phyloP scores from a whole-genome alignment of 2,113 vertebrate species.

The Arizona elegans region DNA sequence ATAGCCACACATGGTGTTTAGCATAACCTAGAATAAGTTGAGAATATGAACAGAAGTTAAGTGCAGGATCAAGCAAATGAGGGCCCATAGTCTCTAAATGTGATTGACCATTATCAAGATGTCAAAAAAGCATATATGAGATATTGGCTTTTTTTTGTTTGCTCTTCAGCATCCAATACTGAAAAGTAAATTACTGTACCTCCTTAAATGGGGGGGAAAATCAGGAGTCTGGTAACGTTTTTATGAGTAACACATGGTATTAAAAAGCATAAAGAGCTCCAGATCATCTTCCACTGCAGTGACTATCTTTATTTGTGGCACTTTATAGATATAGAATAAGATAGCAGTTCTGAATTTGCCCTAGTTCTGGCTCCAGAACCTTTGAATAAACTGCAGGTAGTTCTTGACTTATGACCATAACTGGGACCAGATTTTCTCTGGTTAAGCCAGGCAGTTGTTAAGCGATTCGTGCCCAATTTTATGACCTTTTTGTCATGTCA shows the following conservation, averaged over 20 bases:
- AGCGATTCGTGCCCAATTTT: no score
- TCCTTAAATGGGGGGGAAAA: not conserved
- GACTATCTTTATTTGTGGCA: constrained; percentile 80
- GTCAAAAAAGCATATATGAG: not conserved
- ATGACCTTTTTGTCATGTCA: no score
- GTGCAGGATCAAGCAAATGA: not conserved
- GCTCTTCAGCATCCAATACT: not conserved
- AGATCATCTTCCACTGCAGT: constrained; percentile 66
- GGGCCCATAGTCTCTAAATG: not conserved
- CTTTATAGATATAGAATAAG: constrained; percentile 81
- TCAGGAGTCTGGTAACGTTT: not conserved
- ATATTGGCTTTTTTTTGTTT: not conserved
- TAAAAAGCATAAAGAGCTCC: constrained; percentile 21
- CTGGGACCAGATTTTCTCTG: no score
- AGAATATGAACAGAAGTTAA: not conserved
- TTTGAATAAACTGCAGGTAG: not conserved
- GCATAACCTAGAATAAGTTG: constrained; percentile 40
- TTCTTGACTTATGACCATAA: no score
- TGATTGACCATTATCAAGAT: not conserved
- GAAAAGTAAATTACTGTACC: not conserved
- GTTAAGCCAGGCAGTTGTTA: no score
- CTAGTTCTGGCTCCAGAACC: not conserved
- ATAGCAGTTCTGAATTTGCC: constrained; percentile 40
- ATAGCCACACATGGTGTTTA: constrained; percentile 73
- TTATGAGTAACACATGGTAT: not conserved